Conservation (phyloP, 2,888 invertebrate genomes). For the Mythimna vitellina region DNA sequence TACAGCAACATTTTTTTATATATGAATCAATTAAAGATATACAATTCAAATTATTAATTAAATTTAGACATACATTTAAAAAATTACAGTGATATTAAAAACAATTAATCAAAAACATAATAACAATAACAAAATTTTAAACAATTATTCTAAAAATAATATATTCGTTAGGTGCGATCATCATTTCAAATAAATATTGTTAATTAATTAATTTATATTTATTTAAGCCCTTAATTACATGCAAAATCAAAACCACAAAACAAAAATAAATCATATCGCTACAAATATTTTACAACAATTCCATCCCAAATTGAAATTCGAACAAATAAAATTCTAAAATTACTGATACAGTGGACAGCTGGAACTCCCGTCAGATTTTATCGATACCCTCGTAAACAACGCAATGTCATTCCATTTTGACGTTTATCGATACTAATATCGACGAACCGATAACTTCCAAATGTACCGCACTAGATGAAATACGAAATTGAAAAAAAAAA, state of each 20-base stretch:
- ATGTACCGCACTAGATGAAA: conserved; percentile 24
- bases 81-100: too few species aligned
- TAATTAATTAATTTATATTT: neutral
- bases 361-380: conserved; percentile 57
- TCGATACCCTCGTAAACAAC: conserved; percentile 53
- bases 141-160: too few species aligned
- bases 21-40: too few species aligned
- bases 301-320: conserved; percentile 47
- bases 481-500: conserved; percentile 34
- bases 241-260: conserved; percentile 29
- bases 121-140: too few species aligned
- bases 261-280: conserved; percentile 32
- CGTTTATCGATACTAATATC: conserved; percentile 57
- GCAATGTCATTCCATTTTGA: conserved; percentile 51
- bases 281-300: conserved; percentile 34
- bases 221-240: neutral
- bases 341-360: conserved; percentile 34
- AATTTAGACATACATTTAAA: too few species aligned
- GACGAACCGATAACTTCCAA: conserved; percentile 36
- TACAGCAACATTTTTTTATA: too few species aligned
- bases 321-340: conserved; percentile 61
- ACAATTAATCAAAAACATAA: too few species aligned
- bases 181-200: too few species aligned
- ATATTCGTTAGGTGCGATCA: too few species aligned
- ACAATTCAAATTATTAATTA: too few species aligned